These are phyloP conservation scores for Bos taurus DNA, from an alignment of 2,113 vertebrate species.

Conservation along the genomic window ARS-UCD2.0 NC_037351.1:27421501-27422000, in stretches of 20 bases:
- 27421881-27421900: not conserved
- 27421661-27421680: not conserved
- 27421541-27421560: not conserved
- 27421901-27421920: not conserved
- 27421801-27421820: not conserved
- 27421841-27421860: not conserved
- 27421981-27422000: conserved; percentile 2
- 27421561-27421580: not conserved
- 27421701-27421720: not conserved
- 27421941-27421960: not conserved
- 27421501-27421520: not conserved
- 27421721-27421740: not conserved
- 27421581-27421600: not conserved
- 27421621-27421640: not conserved
- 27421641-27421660: not conserved
- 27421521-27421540: not conserved
- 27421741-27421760: not conserved
- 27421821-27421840: not conserved
- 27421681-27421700: not conserved
- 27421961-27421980: not conserved
- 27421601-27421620: not conserved
- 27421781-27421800: not conserved
- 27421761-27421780: not conserved
- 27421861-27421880: not conserved
- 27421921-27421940: not conserved